These are phyloP conservation scores for Pomatostomus ruficeps DNA, from an alignment of 2,113 vertebrate genomes.

Conservation along the genomic window DNA sequence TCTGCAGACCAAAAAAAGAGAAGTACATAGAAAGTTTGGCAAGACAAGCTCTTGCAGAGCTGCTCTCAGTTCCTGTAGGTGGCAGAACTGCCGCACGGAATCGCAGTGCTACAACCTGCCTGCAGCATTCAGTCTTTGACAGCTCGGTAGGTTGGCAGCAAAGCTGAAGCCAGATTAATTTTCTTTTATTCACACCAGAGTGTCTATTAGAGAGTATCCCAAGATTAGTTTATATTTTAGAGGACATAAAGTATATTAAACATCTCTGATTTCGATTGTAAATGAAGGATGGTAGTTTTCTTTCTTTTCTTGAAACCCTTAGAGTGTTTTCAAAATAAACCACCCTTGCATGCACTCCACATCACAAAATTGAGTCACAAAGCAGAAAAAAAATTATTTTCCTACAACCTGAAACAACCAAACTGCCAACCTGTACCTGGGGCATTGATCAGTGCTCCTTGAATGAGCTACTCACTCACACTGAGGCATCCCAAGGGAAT, in stretches of 20 bases:
- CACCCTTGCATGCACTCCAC: neutral
- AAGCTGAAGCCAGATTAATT: neutral
- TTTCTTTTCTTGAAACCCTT: neutral
- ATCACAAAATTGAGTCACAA: neutral
- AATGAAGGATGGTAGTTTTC: neutral
- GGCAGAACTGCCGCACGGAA: slow-evolving; percentile 17
- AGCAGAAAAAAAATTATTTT: neutral
- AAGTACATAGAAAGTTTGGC: neutral
- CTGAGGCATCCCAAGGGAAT: neutral
- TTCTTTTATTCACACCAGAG: neutral
- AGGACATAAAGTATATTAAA: neutral
- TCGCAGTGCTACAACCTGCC: neutral
- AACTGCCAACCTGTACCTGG: neutral
- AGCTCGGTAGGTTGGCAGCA: neutral
- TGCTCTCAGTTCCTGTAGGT: slow-evolving; percentile 16
- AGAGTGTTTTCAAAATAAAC: neutral
- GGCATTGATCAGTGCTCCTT: neutral
- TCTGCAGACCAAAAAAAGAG: neutral
- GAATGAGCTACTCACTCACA: neutral
- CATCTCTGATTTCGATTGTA: neutral
- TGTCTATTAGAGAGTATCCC: neutral
- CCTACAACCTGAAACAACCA: neutral
- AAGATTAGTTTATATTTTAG: neutral
- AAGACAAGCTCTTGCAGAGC: neutral
- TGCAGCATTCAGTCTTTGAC: neutral